phyloP scores from a whole-genome alignment of 2,888 invertebrate species.

The Steinernema carpocapsae region DNA sequence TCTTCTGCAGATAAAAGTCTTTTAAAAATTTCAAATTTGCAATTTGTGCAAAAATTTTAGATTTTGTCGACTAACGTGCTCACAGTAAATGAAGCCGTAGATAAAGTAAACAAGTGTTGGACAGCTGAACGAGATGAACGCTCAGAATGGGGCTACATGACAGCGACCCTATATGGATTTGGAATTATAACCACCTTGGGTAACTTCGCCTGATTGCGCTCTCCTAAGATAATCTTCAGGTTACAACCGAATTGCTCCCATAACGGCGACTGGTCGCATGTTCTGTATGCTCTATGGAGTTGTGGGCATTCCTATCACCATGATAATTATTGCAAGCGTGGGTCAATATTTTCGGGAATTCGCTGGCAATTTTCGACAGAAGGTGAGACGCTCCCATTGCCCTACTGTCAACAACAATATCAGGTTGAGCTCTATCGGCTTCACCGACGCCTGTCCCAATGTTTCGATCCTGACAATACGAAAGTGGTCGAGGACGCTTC shows the following conservation, averaged over 20 bases:
- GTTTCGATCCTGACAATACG: too few species aligned
- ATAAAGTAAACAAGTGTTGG: not conserved
- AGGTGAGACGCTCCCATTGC: not conserved
- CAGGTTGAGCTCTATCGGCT: not conserved
- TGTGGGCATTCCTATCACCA: not conserved
- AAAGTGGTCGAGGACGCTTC: slow-evolving; percentile 32
- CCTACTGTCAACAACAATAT: not conserved
- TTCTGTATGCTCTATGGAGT: slow-evolving; percentile 37
- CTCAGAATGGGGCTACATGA: slow-evolving; percentile 1
- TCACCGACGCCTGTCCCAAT: not conserved
- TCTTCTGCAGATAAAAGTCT: not conserved
- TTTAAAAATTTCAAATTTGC: not conserved
- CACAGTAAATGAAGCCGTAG: not conserved
- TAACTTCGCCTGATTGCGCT: not conserved
- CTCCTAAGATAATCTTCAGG: not conserved
- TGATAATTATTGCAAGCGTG: not conserved
- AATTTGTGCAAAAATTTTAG: too few species aligned
- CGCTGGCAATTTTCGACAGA: not conserved
- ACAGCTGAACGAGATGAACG: not conserved
- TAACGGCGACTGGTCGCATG: not conserved
- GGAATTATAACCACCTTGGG: not conserved
- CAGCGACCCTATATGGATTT: not conserved
- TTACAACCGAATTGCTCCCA: not conserved
- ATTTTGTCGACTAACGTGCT: too few species aligned
- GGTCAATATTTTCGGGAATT: not conserved